phyloP scores from a whole-genome alignment of 1,140 invertebrate genomes.

The Drosophila neocordata region DNA sequence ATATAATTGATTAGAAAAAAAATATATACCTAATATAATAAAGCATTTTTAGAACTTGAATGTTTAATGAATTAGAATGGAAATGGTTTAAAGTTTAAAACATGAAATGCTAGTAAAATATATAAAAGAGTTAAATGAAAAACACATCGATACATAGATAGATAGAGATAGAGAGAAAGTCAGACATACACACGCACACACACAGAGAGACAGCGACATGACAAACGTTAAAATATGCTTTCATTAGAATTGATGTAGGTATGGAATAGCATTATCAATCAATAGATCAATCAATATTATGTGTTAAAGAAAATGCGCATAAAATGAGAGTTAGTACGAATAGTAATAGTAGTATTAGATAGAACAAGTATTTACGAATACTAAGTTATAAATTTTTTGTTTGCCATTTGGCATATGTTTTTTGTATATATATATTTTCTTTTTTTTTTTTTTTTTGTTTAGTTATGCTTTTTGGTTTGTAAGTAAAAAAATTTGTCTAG shows the following conservation, averaged over 20 bases:
- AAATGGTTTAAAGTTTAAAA: constrained; percentile 6
- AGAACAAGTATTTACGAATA: constrained; percentile 74
- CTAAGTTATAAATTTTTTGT: constrained; percentile 64
- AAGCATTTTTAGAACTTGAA: no score
- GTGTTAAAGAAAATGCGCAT: constrained; percentile 76
- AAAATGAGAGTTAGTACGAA: constrained; percentile 35
- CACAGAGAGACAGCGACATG: constrained; percentile 59
- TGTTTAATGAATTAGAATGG: not conserved
- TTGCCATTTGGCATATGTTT: constrained; percentile 32
- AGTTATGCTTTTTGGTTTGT: constrained; percentile 52
- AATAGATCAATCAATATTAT: constrained; percentile 61
- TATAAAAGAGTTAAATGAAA: not conserved
- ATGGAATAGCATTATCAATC: constrained; percentile 75
- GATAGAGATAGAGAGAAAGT: no score
- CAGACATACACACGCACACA: no score
- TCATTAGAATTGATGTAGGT: constrained; percentile 48
- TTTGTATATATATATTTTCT: no score
- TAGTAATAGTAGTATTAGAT: constrained; percentile 35
- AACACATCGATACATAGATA: no score
- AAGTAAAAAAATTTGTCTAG: constrained; percentile 38
- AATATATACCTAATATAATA: not conserved
- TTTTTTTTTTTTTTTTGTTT: constrained; percentile 47
- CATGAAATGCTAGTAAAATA: constrained; percentile 26
- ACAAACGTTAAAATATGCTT: constrained; percentile 13
- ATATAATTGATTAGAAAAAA: not conserved